Percentiles rank a stretch among this genome's conserved stretches.
These are phyloP conservation scores for Heliconius melpomene DNA, from an alignment of 1,140 invertebrate genomes.

Conservation along the genomic window DNA sequence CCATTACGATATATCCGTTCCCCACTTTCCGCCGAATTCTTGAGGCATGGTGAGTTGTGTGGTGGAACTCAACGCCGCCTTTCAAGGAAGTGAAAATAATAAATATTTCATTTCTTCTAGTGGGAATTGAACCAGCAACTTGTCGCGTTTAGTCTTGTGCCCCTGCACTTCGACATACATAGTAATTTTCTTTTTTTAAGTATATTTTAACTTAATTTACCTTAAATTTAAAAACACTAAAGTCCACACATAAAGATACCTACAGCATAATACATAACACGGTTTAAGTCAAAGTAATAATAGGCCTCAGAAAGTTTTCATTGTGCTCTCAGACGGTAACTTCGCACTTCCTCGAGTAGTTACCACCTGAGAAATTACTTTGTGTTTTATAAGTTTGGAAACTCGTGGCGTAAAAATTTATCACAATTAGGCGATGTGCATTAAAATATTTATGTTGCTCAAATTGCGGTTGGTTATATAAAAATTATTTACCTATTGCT, in stretches of 20 bases:
- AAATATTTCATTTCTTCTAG: no score
- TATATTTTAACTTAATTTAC: no score
- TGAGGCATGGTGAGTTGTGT: not conserved
- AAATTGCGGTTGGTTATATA: no score
- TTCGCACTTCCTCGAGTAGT: constrained; percentile 48
- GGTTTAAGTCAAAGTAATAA: constrained; percentile 43
- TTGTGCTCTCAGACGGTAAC: constrained; percentile 38
- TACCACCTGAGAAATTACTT: constrained; percentile 52
- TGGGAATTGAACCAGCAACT: no score
- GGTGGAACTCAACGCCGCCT: no score
- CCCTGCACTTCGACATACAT: no score
- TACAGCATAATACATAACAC: not conserved
- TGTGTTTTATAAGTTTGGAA: constrained; percentile 44
- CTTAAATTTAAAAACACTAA: no score
- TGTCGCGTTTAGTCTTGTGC: no score
- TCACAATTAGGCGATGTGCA: constrained; percentile 25
- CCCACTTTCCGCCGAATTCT: not conserved
- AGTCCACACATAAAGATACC: not conserved
- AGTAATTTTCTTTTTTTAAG: no score
- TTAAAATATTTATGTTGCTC: not conserved
- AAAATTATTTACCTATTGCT: no score
- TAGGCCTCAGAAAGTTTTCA: constrained; percentile 46
- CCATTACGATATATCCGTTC: not conserved
- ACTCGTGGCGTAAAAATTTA: constrained; percentile 43
- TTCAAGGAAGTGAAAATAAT: no score